Evolutionary conservation across 2,113 vertebrate species (phyloP), one percentile per base, ranked within the genome.

Genomic region (Hippopotamus amphibius): DNA sequence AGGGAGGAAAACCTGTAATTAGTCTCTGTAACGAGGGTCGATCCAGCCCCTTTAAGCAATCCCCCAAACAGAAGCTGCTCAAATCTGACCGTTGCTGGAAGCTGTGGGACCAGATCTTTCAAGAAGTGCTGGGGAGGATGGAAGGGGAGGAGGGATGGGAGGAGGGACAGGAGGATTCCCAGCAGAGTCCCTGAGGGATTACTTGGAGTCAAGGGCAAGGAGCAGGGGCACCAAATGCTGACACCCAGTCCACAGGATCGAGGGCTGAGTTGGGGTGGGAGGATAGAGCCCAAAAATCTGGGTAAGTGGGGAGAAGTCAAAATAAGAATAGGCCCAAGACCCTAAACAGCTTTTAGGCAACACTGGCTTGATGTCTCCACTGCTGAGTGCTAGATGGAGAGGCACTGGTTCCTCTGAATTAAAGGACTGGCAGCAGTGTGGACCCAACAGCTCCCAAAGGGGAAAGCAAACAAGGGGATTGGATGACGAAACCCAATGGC

Each of bases 141-240:
- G 61, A 28, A 26, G 59, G 2, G 16, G 1, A 46, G 3, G 7
- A 41, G 41, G 19, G 1, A 26, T 2, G 2, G 16, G 1, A 46
- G 3, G 7, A 41, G 41, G 19, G 1, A 26, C 2, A n/a, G 10
- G 9, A 79, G 43, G 2, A 33, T 50, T 24, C 15, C 43, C 43
- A 24, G 46, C 2, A 15, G 53, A 30, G 3, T 24, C 28, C 21
- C 2, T 6, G 5, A 37, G 19, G 30, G 16, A 6, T 17, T 57
- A 15, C 15, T 0, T 46, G 50, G 13, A n/a, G 46, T 14, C 16
- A 7, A 26, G 41, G 22, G 14, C 55, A 55, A 50, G 14, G 28
- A 37, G 24, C 10, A 71, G 19, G 30, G 10, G 4, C 1, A 50
- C 15, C 30, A 43, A 33, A 50, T 4, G 13, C 55, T 37, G 43